A percentile compares a stretch with the other conserved stretches of the same genome.
Evolutionary conservation across 2,888 invertebrate genomes (phyloP).

Genomic region (Oligia fasciuncula): DNA sequence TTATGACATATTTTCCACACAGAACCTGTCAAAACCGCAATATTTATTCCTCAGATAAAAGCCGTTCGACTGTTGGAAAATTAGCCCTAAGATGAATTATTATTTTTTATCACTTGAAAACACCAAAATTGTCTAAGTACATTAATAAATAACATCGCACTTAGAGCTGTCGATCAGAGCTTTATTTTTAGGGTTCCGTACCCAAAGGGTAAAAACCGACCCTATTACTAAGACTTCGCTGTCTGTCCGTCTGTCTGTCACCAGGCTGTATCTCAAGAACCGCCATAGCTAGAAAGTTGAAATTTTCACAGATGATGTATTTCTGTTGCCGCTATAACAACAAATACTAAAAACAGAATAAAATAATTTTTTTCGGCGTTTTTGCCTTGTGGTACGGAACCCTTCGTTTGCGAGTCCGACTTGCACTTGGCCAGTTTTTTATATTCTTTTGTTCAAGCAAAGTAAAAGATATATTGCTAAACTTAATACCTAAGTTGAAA

Average conservation of each 20-base stretch:
- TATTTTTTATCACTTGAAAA: background rate
- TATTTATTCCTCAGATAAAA: background rate
- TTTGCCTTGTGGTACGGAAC: no score
- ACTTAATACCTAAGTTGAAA: constrained; percentile 20
- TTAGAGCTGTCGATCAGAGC: background rate
- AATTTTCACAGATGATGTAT: no score
- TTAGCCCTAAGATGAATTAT: background rate
- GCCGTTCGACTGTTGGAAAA: background rate
- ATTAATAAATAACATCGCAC: constrained; percentile 36
- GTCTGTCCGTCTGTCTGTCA: no score
- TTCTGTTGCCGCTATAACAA: no score
- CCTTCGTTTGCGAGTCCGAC: no score
- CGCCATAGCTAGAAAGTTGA: no score
- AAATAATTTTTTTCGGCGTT: no score
- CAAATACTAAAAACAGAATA: no score
- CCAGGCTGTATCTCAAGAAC: no score
- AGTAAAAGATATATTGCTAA: constrained; percentile 30
- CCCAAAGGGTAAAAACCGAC: no score
- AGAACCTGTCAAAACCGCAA: background rate
- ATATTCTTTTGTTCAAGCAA: constrained; percentile 15
- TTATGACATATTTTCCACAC: no score
- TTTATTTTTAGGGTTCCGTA: constrained; percentile 1
- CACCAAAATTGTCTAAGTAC: constrained; percentile 16
- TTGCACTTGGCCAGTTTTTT: background rate
- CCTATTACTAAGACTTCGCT: no score